Percentiles rank a stretch among this genome's conserved stretches.
Evolutionary conservation across 2,113 vertebrate genomes (phyloP).

Genomic region (Chamaea fasciata): DNA sequence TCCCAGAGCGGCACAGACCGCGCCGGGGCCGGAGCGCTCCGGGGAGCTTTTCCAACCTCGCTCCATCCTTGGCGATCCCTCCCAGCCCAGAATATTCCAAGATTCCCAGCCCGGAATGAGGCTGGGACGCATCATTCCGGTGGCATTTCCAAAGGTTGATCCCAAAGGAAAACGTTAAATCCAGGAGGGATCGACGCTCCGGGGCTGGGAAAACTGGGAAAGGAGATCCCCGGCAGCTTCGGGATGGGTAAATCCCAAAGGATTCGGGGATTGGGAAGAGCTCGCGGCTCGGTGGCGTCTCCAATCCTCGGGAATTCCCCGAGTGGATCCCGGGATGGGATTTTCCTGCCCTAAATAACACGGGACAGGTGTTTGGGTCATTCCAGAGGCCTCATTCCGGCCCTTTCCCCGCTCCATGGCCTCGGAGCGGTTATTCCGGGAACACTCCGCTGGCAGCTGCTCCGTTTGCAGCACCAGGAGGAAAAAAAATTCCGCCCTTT

Average conservation of each 20-base stretch:
- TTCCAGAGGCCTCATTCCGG: neutral
- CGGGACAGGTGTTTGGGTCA: neutral
- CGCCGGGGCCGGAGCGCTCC: neutral
- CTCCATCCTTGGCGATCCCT: too few species aligned
- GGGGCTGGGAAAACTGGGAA: neutral
- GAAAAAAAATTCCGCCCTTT: neutral
- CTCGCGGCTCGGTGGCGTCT: accelerated
- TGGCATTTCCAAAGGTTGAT: neutral
- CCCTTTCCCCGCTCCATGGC: accelerated
- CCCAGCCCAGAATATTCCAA: neutral
- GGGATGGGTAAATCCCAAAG: neutral
- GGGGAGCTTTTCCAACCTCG: neutral
- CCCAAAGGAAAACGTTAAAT: neutral
- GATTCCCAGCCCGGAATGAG: neutral
- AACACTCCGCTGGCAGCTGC: neutral
- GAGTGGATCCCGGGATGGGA: neutral
- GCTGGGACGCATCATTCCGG: accelerated
- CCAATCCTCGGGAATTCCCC: accelerated
- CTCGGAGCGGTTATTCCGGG: neutral
- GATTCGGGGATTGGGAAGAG: neutral
- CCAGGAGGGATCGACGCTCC: accelerated
- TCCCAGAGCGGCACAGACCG: accelerated
- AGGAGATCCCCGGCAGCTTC: neutral
- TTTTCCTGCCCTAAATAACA: neutral
- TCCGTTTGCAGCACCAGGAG: accelerated